Evolutionary conservation across 2,888 invertebrate genomes (phyloP), one percentile per base, ranked within the genome.

Genomic region (Orthonevra nobilis): DNA sequence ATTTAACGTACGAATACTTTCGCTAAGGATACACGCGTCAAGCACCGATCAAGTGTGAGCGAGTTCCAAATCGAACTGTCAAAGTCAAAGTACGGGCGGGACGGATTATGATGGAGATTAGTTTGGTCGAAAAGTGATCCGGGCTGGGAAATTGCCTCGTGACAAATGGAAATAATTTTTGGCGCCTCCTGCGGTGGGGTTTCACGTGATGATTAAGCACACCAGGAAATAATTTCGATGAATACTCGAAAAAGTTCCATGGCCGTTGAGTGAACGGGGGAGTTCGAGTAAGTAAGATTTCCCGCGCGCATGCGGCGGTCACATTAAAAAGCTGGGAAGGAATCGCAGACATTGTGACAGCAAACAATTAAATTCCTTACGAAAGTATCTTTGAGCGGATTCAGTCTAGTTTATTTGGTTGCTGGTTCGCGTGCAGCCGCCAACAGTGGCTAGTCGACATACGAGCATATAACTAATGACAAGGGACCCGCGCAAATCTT

Each of bases 311-410:
- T 69, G 50, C 50, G 19, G 28, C 28, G 19, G 50, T 23, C 48
- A 42, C 26, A 23, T 23, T 26, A 34, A 30, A 23, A 23, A 34
- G 26, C 6, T 38, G 26, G n/a, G 34, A 60, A 44, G 7, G 14
- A 58, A 50, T 70, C 52, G 52, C 52, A 72, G 72, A 66, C 73
- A 60, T 56, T 73, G 26, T 73, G 79, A 73, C 79, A 73, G 73
- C 56, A 23, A 56, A 56, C 58, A 79, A 73, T 79, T 73, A 79
- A 73, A 73, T 73, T 72, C 72, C 54, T 72, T 58, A 30, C 48
- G 32, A 44, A 32, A 23, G 23, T 23, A 5, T 5, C 23, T 4
- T 3, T 4, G 23, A 4, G 23, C 23, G 23, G 3, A 3, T 23
- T 5, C 23, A n/a, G n/a, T n/a, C n/a, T n/a, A n/a, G n/a, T n/a